Evolutionary conservation across 2,113 vertebrate species (phyloP).

Genomic region (Salvator merianae): DNA sequence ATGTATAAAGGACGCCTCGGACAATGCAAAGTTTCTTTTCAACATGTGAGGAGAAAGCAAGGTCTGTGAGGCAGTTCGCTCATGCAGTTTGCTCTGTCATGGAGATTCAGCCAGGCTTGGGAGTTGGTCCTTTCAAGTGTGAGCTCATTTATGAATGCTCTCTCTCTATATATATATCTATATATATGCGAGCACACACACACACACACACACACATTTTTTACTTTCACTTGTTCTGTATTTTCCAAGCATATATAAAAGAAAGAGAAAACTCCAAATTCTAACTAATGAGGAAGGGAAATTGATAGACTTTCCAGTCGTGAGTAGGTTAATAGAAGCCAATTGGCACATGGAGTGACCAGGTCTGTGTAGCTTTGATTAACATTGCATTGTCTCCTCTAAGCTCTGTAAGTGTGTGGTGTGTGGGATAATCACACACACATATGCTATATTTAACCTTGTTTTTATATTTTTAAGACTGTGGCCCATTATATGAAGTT

Average conservation of each 20-base stretch:
- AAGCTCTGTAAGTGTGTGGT: not conserved
- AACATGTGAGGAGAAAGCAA: conserved; percentile 3
- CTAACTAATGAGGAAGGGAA: conserved; percentile 10
- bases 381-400: conserved; percentile 22
- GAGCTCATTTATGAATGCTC: not conserved
- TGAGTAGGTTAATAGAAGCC: conserved; percentile 46
- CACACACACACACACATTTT: not conserved
- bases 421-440: too few relatives aligned
- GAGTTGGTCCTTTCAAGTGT: not conserved
- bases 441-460: not conserved
- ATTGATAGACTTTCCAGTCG: conserved; percentile 52
- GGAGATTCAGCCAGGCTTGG: not conserved
- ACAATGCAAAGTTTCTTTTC: not conserved
- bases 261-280: conserved; percentile 43
- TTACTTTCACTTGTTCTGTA: conserved; percentile 33
- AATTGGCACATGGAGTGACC: conserved; percentile 26
- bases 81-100: not conserved
- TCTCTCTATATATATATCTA: too few relatives aligned
- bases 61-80: not conserved
- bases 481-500: not conserved
- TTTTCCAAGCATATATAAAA: conserved; percentile 31
- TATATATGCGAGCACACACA: conserved; percentile 13
- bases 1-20: not conserved
- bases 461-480: not conserved
- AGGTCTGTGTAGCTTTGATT: conserved; percentile 34